Evolutionary conservation across 2,113 vertebrate genomes (phyloP).

Genomic region (Cottus gobio): DNA sequence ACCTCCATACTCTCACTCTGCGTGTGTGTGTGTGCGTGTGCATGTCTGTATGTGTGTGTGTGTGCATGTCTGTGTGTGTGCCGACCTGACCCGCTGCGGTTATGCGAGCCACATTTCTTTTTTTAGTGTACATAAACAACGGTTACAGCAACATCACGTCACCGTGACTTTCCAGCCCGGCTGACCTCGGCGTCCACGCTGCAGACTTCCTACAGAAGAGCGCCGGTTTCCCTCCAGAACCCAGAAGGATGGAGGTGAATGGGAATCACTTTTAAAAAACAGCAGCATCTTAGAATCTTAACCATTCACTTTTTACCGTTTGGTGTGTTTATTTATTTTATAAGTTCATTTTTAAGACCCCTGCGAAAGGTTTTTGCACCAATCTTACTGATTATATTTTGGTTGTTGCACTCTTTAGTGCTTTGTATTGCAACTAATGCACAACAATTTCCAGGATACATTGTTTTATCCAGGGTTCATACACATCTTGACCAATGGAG

Average conservation of each 20-base stretch:
- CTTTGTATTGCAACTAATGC: not conserved
- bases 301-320: no score
- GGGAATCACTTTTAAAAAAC: no score
- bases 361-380: not conserved
- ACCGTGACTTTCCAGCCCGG: not conserved
- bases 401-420: not conserved
- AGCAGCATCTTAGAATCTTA: no score
- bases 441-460: no score
- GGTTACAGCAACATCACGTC: not conserved
- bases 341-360: no score
- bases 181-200: not conserved
- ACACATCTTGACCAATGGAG: no score
- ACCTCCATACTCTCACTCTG: not conserved
- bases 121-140: conserved; percentile 40
- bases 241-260: not conserved
- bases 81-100: conserved; percentile 11
- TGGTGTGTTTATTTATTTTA: not conserved
- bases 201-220: not conserved
- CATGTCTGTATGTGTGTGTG: conserved; percentile 4
- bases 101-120: conserved; percentile 43
- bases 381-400: not conserved
- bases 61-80: conserved; percentile 9
- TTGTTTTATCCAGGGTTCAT: no score
- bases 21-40: not conserved
- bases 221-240: not conserved